Percentiles rank a stretch among this genome's conserved stretches.
These are phyloP conservation scores for Naso thynnoides DNA, from an alignment of 2,797 vertebrate species.

Conservation along the genomic window DNA sequence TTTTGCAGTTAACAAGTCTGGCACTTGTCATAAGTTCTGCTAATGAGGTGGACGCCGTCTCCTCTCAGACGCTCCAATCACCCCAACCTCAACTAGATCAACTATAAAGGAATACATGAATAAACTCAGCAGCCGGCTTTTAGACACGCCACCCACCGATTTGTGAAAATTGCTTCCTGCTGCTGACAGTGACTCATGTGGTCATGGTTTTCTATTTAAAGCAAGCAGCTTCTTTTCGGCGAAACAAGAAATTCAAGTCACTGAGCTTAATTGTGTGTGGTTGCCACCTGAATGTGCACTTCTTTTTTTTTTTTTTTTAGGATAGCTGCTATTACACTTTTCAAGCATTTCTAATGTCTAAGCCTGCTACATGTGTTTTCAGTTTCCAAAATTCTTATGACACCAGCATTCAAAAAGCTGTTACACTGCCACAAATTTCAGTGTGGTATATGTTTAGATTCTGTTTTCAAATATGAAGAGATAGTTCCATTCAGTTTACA, in stretches of 20 bases:
- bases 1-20: slow-evolving; percentile 19
- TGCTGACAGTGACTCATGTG: slow-evolving; percentile 57
- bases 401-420: slow-evolving; percentile 5
- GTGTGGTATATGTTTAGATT: slow-evolving; percentile 4
- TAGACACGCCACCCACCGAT: slow-evolving; percentile 55
- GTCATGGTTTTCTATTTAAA: slow-evolving; percentile 44
- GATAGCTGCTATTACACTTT: slow-evolving; percentile 20
- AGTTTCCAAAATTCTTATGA: not conserved
- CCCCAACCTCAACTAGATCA: slow-evolving; percentile 35
- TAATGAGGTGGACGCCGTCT: slow-evolving; percentile 39
- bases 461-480: slow-evolving; percentile 27
- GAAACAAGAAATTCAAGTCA: slow-evolving; percentile 18
- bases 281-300: slow-evolving; percentile 20
- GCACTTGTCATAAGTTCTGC: slow-evolving; percentile 27
- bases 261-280: slow-evolving; percentile 10
- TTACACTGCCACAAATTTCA: not conserved
- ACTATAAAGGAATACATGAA: slow-evolving; percentile 34
- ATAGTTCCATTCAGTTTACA: slow-evolving; percentile 4
- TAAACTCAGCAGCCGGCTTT: slow-evolving; percentile 46
- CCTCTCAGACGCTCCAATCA: slow-evolving; percentile 9
- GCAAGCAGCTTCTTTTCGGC: slow-evolving; percentile 36
- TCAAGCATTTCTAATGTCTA: slow-evolving; percentile 9
- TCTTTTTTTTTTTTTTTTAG: no score
- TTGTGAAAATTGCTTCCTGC: slow-evolving; percentile 52
- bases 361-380: slow-evolving; percentile 11